A percentile compares a stretch with the other conserved stretches of the same genome.
Conservation (phyloP, 2,888 invertebrate genomes). For the Chesias legatella region DNA sequence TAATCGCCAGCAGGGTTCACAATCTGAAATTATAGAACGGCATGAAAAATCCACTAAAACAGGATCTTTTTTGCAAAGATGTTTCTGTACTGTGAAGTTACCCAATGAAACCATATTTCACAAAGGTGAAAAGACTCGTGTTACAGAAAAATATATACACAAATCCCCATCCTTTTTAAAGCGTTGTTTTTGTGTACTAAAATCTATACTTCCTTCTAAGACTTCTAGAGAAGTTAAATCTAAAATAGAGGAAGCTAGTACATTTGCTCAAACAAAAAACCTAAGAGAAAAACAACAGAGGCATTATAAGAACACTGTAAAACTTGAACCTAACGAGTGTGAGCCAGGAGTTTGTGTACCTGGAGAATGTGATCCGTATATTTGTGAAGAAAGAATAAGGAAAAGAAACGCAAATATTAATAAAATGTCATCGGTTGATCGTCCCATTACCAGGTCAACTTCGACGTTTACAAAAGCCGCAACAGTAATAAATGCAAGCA, state of each 20-base stretch:
- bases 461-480: conserved; percentile 2
- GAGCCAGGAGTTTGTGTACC: conserved; percentile 44
- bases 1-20: conserved; percentile 4
- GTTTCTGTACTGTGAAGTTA: conserved; percentile 42
- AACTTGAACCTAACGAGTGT: conserved; percentile 19
- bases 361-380: conserved; percentile 39
- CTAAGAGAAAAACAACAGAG: conserved; percentile 17
- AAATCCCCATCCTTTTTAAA: not conserved
- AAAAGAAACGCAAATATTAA: conserved; percentile 23
- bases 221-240: not conserved
- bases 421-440: conserved; percentile 17
- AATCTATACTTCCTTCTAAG: not conserved
- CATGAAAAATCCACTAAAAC: conserved; percentile 22
- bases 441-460: conserved; percentile 2
- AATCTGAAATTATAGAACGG: conserved; percentile 7
- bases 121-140: not conserved
- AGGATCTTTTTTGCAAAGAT: conserved; percentile 30
- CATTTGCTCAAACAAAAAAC: conserved; percentile 8
- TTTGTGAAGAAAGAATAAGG: conserved; percentile 37
- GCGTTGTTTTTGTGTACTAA: conserved; percentile 5
- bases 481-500: not conserved
- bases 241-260: conserved; percentile 1
- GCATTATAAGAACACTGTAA: conserved; percentile 20
- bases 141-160: not conserved
- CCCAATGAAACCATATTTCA: conserved; percentile 13